A percentile compares a stretch with the other conserved stretches of the same genome.
Conservation (phyloP, 2,113 vertebrate species). For the Mirza zaza region DNA sequence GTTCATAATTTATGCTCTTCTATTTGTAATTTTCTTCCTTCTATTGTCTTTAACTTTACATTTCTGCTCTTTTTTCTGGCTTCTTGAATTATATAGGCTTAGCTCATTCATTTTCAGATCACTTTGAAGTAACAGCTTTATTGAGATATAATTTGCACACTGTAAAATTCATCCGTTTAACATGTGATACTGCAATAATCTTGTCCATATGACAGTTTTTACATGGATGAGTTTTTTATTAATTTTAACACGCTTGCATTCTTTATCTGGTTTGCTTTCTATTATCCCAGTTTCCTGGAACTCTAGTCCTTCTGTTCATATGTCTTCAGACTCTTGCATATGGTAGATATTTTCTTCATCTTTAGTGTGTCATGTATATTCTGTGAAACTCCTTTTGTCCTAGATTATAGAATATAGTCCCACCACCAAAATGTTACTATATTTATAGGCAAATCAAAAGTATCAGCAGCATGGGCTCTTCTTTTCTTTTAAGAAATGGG, state of each 20-base stretch:
- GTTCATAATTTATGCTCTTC: neutral
- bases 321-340: fast-evolving
- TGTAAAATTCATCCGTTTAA: neutral
- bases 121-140: neutral
- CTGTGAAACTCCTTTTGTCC: neutral
- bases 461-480: neutral
- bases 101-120: neutral
- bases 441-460: neutral
- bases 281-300: neutral
- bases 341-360: neutral
- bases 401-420: neutral
- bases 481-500: neutral
- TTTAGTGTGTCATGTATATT: neutral
- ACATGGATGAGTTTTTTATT: neutral
- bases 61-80: neutral
- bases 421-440: neutral
- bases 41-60: neutral
- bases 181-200: neutral
- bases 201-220: neutral
- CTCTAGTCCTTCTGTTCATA: neutral
- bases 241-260: neutral
- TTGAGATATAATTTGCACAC: neutral
- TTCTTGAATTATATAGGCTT: neutral
- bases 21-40: neutral
- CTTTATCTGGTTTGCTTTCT: neutral